These are phyloP conservation scores for Nemotelus pantherinus DNA, from an alignment of 2,888 invertebrate species.

Conservation along the genomic window DNA sequence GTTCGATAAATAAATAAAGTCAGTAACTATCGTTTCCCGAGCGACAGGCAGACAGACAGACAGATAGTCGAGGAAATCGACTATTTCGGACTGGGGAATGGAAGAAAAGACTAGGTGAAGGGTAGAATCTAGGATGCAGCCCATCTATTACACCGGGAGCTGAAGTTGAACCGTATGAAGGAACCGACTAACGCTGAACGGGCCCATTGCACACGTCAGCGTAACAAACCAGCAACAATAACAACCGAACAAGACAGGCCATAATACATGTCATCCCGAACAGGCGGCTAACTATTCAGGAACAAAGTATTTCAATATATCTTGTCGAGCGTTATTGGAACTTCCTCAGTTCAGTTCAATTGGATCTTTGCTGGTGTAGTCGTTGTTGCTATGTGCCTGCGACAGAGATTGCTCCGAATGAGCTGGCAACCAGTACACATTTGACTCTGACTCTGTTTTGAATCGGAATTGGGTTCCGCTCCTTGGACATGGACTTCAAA, in stretches of 20 bases:
- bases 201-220: background rate
- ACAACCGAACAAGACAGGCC: constrained; percentile 15
- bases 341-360: constrained; percentile 12
- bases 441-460: too few relatives aligned
- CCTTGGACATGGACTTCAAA: constrained; percentile 16
- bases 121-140: background rate
- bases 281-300: constrained; percentile 20
- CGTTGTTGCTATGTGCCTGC: too few relatives aligned
- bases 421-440: too few relatives aligned
- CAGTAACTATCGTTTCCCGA: constrained; percentile 47
- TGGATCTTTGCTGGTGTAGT: background rate
- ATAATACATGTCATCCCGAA: constrained; percentile 32
- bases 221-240: background rate
- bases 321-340: constrained; percentile 10
- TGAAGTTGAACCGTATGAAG: background rate
- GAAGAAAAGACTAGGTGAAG: background rate
- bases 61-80: background rate
- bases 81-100: background rate
- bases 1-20: constrained; percentile 56
- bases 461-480: background rate
- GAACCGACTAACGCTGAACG: background rate
- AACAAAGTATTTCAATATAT: constrained; percentile 33
- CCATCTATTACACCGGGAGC: background rate
- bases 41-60: constrained; percentile 26
- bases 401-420: too few relatives aligned